Evolutionary conservation across 2,113 vertebrate genomes (phyloP), one percentile per base, ranked within the genome.

Genomic region (Mus spicilegus): DNA sequence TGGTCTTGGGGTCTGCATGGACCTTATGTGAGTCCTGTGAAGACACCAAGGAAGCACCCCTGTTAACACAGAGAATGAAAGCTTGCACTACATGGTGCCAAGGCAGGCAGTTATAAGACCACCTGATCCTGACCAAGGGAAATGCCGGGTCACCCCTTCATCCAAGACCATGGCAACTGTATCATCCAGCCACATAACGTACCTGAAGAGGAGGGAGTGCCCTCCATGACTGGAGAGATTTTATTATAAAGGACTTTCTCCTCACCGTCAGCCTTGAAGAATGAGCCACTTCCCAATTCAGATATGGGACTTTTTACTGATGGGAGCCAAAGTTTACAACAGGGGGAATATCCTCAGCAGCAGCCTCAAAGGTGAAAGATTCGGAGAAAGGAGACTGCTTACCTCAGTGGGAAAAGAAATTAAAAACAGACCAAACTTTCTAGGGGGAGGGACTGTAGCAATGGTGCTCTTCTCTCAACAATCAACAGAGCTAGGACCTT

Each of bases 401-500:
- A 61, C 22, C 20, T 58, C 30, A 17, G 54, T 19, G 12, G 54
- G 36, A 1, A 24, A 58, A n/a, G 22, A 26, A 54, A n/a, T 58
- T 81, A n/a, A n/a, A 61, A 82, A 82, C 54, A 82, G 9, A n/a
- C 19, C 54, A 82, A 14, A 39, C 24, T 22, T 12, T 61, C 19
- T n/a, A 39, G 54, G 20, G 10, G 33, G 9, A 24, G 12, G 12
- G 33, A 8, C 51, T 19, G 78, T 58, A 30, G 54, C 54, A n/a
- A 36, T 26, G 54, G 80, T 8, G 11, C 36, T 61, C 39, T 61
- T 84, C 22, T 84, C 4, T 28, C n/a, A 63, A 3, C 19, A 19
- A 65, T 30, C 7, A 26, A 63, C 26, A 85, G 81, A 19, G 14
- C 24, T 6, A 58, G 99, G 98, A 98, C 98, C 98, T 98, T 98